Conservation (phyloP, 2,113 vertebrate species). For the Apteryx mantelli region DNA sequence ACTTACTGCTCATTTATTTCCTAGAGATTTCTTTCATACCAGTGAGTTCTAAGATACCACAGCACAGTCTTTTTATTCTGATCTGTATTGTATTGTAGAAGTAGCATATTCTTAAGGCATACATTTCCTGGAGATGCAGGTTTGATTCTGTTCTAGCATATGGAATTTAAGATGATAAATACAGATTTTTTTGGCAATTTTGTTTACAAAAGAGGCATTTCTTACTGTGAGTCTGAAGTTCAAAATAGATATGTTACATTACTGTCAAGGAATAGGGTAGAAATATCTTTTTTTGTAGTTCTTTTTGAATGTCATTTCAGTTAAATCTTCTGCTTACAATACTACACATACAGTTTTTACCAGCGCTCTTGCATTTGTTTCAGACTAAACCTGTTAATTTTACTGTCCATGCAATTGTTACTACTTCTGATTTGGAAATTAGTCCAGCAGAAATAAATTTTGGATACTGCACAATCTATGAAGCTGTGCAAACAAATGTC, state of each 20-base stretch:
- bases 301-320: neutral
- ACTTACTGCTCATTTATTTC: neutral
- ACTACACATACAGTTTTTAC: neutral
- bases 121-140: neutral
- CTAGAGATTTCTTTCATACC: neutral
- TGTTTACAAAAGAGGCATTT: neutral
- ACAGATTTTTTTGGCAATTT: neutral
- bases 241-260: neutral
- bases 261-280: neutral
- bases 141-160: neutral
- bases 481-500: conserved; percentile 79
- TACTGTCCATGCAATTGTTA: conserved; percentile 87
- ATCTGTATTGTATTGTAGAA: neutral
- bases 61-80: neutral
- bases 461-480: conserved; percentile 86
- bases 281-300: neutral
- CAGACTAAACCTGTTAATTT: conserved; percentile 81
- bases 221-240: neutral
- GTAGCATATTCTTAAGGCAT: neutral
- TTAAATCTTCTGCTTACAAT: neutral
- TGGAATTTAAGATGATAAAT: neutral
- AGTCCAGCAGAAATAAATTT: conserved; percentile 81
- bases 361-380: neutral
- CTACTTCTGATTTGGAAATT: conserved; percentile 87
- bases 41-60: neutral